Evolutionary conservation across 2,113 vertebrate genomes (phyloP), one percentile per base, ranked within the genome.

Genomic region (Corvus moneduloides): DNA sequence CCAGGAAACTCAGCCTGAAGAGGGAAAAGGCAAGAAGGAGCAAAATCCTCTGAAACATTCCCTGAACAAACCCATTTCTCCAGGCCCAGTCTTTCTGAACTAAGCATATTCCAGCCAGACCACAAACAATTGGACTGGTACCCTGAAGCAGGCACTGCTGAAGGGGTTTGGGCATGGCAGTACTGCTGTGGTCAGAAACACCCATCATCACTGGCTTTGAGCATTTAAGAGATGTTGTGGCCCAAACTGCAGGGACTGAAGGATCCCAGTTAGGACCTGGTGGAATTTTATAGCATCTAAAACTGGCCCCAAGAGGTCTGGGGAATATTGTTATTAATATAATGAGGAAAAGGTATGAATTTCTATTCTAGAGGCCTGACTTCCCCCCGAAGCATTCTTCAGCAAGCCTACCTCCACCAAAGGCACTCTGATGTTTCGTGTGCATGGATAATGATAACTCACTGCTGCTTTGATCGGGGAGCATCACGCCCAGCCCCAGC

Each of bases 101-200:
- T 23, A 77, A 64, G 59, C 17, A 28, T 35, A 72, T 27, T 80
- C 32, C 82, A 90, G 63, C 14, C 58, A 76, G 37, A 43, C 15
- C 62, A 64, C 55, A 61, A 21, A 90, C 7, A 87, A 37, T 1
- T 1, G 4, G 37, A 49, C 33, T 48, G 61, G 71, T 6, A 62
- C 10, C 30, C 9, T 2, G 0, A 14, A 58, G 27, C 22, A 67
- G 67, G 67, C 0, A 2, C 33, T 84, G 33, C 23, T 30, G 30
- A 27, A 73, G 27, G 19, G 6, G 18, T 44, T 66, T 64, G 54
- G 41, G 35, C 49, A 51, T 4, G 12, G 73, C 24, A 84, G 26
- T 13, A 28, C 26, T 82, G 49, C 49, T 59, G 33, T 2, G 2
- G 62, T 56, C 39, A 51, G 15, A 48, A 76, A 1, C 1, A 3